A percentile compares a stretch with the other conserved stretches of the same genome.
phyloP scores from a whole-genome alignment of 2,113 vertebrate species.

The Ceratotherium simum region DNA sequence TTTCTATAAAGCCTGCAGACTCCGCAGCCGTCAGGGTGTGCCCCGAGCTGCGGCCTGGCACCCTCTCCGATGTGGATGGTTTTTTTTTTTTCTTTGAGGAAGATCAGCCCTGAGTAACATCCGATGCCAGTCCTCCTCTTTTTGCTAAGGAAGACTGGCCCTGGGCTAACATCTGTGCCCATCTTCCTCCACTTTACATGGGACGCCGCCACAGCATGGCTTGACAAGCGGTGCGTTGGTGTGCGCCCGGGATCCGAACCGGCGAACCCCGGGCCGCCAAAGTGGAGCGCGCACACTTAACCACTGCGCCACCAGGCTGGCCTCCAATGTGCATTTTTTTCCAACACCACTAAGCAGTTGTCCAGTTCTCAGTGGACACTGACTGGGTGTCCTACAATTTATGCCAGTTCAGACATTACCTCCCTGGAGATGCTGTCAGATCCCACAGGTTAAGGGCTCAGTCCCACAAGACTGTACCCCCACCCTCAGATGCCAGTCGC shows the following conservation, averaged over 20 bases:
- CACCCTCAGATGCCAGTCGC: rapidly evolving
- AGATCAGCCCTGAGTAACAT: no score
- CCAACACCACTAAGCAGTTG: not conserved
- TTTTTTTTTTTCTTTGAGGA: no score
- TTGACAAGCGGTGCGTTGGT: no score
- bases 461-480: not conserved
- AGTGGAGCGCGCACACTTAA: no score
- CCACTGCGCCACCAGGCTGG: no score
- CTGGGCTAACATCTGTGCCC: no score
- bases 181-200: no score
- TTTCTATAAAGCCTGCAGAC: not conserved
- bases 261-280: no score
- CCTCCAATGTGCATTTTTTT: not conserved
- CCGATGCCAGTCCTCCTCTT: no score
- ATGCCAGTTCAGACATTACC: not conserved
- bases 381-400: not conserved
- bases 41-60: not conserved
- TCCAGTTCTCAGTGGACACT: not conserved
- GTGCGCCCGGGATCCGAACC: no score
- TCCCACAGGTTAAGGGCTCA: not conserved
- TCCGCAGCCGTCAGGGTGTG: rapidly evolving
- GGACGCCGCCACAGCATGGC: no score
- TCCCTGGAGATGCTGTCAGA: not conserved
- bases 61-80: not conserved
- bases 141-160: no score